Evolutionary conservation across 2,113 vertebrate genomes (phyloP).

Genomic region (Prunella himalayana): DNA sequence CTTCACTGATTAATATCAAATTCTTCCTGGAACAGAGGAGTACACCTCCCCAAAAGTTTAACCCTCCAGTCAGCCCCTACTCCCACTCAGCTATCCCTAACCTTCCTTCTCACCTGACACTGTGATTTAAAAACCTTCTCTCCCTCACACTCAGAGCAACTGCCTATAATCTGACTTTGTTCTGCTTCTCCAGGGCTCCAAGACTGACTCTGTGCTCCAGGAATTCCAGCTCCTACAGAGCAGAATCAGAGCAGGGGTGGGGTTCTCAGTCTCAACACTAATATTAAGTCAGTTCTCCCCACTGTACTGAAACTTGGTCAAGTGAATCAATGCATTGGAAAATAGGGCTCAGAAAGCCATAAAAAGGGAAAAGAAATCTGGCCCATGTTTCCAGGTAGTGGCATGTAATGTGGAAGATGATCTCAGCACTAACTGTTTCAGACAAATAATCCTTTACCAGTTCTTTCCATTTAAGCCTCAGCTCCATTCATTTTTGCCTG

Average conservation of each 20-base stretch:
- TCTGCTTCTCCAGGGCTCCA: neutral
- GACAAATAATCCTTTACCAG: slow-evolving; percentile 5
- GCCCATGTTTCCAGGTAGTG: neutral
- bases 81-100: neutral
- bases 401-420: neutral
- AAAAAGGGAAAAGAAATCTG: neutral
- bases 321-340: neutral
- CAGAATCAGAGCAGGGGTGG: neutral
- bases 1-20: neutral
- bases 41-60: neutral
- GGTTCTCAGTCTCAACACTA: neutral
- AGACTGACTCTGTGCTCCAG: neutral
- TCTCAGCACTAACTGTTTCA: neutral
- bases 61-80: neutral
- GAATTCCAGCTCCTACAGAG: neutral
- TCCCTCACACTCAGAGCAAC: neutral
- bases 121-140: neutral
- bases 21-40: neutral
- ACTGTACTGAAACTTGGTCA: neutral
- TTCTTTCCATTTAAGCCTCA: slow-evolving; percentile 47
- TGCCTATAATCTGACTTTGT: neutral
- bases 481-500: slow-evolving; percentile 43
- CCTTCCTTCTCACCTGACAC: neutral
- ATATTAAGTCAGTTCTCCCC: neutral
- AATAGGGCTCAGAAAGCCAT: neutral